Conservation (phyloP, 2,797 vertebrate species). For the Austrolebias charrua region DNA sequence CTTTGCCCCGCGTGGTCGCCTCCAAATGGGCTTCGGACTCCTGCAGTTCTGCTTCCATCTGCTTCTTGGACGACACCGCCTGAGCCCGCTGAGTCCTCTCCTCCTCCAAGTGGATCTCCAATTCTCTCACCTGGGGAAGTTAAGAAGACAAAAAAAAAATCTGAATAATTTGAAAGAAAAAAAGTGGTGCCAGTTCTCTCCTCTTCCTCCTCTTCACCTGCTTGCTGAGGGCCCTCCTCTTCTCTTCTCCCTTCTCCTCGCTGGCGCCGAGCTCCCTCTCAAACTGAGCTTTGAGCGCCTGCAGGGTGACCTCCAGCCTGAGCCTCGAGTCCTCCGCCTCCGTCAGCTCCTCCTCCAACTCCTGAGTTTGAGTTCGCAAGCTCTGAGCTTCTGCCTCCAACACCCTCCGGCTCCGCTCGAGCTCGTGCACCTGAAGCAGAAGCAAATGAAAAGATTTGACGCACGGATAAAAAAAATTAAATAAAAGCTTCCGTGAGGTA, state of each 20-base stretch:
- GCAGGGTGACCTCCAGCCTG: conserved; percentile 89
- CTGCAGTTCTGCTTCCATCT: conserved; percentile 88
- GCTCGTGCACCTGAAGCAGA: conserved; percentile 85
- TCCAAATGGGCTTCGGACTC: conserved; percentile 84
- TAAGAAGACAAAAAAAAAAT: background rate
- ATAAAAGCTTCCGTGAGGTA: background rate
- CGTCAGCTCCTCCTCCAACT: conserved; percentile 89
- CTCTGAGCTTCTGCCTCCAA: conserved; percentile 85
- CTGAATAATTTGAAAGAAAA: background rate
- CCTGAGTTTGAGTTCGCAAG: conserved; percentile 86
- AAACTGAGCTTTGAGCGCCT: conserved; percentile 91
- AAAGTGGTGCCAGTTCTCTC: background rate
- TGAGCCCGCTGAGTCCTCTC: conserved; percentile 87
- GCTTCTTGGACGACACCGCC: conserved; percentile 83
- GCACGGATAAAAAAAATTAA: conserved; percentile 16
- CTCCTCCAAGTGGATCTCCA: conserved; percentile 88
- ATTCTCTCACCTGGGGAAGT: conserved; percentile 80
- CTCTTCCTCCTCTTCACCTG: conserved; percentile 75
- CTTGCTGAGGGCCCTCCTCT: conserved; percentile 87
- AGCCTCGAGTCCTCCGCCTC: conserved; percentile 88
- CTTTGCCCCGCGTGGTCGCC: conserved; percentile 80
- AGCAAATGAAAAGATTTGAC: background rate
- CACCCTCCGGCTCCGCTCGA: conserved; percentile 82
- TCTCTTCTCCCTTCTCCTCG: conserved; percentile 90
- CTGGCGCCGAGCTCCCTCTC: conserved; percentile 88